Percentiles rank a stretch among this genome's conserved stretches.
phyloP scores from a whole-genome alignment of 2,888 invertebrate species.

The Noctua janthina region DNA sequence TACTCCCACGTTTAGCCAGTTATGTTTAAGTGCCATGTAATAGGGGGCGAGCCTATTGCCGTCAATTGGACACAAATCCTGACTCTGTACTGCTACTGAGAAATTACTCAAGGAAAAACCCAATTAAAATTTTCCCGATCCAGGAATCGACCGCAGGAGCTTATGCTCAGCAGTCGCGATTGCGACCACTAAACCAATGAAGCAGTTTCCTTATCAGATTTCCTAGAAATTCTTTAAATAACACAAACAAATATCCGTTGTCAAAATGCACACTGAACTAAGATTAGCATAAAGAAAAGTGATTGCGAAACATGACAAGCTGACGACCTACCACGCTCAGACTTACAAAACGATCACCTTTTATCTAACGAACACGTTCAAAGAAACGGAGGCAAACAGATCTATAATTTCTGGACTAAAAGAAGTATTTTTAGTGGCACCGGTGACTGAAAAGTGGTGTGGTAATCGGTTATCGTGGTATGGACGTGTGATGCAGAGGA shows the following conservation, averaged over 20 bases:
- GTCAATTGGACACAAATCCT: too few species aligned
- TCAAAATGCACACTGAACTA: conserved; percentile 8
- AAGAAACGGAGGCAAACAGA: not conserved
- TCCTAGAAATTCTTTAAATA: not conserved
- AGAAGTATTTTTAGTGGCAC: not conserved
- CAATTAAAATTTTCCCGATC: too few species aligned
- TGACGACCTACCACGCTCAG: conserved; percentile 19
- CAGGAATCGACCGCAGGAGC: too few species aligned
- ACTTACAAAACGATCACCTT: conserved; percentile 46
- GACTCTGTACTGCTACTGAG: too few species aligned
- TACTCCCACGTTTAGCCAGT: too few species aligned
- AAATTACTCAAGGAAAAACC: too few species aligned
- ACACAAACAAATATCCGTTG: conserved; percentile 5
- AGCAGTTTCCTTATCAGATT: too few species aligned
- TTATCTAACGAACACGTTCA: conserved; percentile 40
- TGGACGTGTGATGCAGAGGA: not conserved
- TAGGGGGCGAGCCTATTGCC: too few species aligned
- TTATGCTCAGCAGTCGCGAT: too few species aligned
- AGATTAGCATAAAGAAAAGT: conserved; percentile 60
- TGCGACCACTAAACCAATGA: too few species aligned
- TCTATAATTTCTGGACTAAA: not conserved
- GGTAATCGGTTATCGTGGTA: not conserved
- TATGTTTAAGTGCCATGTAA: too few species aligned
- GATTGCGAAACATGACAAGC: conserved; percentile 47
- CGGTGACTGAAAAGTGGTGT: not conserved